These are phyloP conservation scores for Balearica regulorum DNA, from an alignment of 2,797 vertebrate species.

Conservation along the genomic window DNA sequence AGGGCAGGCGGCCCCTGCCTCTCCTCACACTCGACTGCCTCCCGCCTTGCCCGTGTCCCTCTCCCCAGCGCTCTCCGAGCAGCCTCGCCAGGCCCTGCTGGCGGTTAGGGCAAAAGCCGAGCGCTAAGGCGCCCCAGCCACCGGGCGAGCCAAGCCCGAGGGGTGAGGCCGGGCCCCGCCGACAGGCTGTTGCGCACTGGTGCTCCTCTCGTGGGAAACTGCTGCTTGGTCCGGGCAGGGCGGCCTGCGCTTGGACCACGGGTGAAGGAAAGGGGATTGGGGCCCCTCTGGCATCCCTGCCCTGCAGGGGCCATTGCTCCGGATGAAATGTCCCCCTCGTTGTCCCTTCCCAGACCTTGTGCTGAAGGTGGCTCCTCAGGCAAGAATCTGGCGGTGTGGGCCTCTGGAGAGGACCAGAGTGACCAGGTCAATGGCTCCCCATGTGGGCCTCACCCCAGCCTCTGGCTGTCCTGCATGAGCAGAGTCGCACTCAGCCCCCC, in stretches of 20 bases:
- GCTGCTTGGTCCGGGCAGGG: too few species aligned
- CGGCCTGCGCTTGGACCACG: background rate
- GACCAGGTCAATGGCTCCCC: background rate
- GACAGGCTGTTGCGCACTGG: rapidly evolving
- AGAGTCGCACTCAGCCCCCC: too few species aligned
- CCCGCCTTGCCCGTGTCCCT: rapidly evolving
- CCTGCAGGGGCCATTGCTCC: too few species aligned
- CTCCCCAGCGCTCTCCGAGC: too few species aligned
- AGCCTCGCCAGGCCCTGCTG: too few species aligned
- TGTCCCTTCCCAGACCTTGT: background rate
- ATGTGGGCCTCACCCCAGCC: rapidly evolving
- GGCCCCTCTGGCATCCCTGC: too few species aligned
- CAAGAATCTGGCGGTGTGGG: rapidly evolving
- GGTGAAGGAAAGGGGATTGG: background rate
- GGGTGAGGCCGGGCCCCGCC: background rate
- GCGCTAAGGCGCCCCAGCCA: too few species aligned
- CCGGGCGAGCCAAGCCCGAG: too few species aligned
- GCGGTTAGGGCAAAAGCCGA: too few species aligned
- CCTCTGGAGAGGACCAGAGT: too few species aligned
- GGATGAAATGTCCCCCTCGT: rapidly evolving
- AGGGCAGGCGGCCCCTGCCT: too few species aligned
- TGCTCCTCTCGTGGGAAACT: background rate
- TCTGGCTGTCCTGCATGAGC: rapidly evolving
- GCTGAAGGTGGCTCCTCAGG: background rate
- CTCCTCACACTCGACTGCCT: too few species aligned